Percentiles rank a stretch among this genome's conserved stretches.
phyloP scores from a whole-genome alignment of 2,797 vertebrate genomes.

The Emys orbicularis region DNA sequence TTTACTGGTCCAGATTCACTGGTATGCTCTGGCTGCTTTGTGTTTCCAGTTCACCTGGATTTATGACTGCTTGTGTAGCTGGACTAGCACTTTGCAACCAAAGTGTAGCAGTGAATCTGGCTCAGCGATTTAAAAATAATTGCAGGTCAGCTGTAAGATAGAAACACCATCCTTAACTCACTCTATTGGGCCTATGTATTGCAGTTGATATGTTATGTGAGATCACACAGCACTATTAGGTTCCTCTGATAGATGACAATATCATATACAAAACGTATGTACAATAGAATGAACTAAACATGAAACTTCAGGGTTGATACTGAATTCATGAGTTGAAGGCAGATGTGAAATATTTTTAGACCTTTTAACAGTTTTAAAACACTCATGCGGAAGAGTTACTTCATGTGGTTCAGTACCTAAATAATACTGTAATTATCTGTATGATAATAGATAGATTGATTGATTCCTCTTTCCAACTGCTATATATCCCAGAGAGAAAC shows the following conservation, averaged over 20 bases:
- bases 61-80: neutral
- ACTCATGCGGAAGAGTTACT: neutral
- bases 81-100: neutral
- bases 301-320: neutral
- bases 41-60: neutral
- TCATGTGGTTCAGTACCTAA: neutral
- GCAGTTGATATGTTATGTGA: neutral
- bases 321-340: neutral
- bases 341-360: neutral
- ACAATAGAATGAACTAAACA: neutral
- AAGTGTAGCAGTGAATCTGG: neutral
- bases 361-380: neutral
- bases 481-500: neutral
- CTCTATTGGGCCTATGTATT: neutral
- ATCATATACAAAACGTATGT: neutral
- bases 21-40: neutral
- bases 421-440: neutral
- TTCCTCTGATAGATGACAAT: neutral
- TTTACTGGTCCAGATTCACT: constrained; percentile 31
- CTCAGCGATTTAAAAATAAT: neutral
- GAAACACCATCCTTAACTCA: neutral
- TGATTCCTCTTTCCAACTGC: neutral
- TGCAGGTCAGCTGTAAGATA: neutral
- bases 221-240: neutral
- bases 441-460: neutral